These are phyloP conservation scores for Cyanoramphus novaezelandiae DNA, from an alignment of 2,113 vertebrate genomes.

Conservation along the genomic window DNA sequence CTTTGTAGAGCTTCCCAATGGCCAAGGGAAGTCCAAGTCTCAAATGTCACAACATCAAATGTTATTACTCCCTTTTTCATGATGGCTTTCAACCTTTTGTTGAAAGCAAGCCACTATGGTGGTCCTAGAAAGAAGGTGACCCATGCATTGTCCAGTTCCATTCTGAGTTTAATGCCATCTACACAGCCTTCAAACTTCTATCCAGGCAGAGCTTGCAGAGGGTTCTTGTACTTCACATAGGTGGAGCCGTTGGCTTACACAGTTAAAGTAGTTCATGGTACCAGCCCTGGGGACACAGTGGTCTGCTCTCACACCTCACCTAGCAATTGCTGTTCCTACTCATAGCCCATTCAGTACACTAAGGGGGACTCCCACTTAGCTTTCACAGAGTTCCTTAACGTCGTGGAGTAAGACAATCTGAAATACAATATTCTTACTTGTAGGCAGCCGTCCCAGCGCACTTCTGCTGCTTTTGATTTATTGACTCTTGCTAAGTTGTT, in stretches of 20 bases:
- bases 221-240: background rate
- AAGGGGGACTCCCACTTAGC: background rate
- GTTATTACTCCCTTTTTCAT: background rate
- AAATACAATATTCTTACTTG: background rate
- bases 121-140: background rate
- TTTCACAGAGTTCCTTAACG: background rate
- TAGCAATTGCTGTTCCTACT: background rate
- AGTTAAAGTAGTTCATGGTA: background rate
- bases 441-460: background rate
- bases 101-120: background rate
- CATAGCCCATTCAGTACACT: background rate
- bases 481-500: constrained; percentile 18
- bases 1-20: background rate
- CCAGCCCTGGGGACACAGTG: background rate
- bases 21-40: background rate
- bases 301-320: background rate
- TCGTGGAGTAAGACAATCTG: background rate
- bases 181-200: background rate
- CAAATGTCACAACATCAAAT: background rate
- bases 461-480: constrained; percentile 34
- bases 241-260: background rate
- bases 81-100: background rate
- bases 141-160: background rate
- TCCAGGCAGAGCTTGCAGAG: too few relatives aligned
- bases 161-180: background rate